These are phyloP conservation scores for Apis cerana DNA, from an alignment of 1,140 invertebrate genomes.

Conservation along the genomic window DNA sequence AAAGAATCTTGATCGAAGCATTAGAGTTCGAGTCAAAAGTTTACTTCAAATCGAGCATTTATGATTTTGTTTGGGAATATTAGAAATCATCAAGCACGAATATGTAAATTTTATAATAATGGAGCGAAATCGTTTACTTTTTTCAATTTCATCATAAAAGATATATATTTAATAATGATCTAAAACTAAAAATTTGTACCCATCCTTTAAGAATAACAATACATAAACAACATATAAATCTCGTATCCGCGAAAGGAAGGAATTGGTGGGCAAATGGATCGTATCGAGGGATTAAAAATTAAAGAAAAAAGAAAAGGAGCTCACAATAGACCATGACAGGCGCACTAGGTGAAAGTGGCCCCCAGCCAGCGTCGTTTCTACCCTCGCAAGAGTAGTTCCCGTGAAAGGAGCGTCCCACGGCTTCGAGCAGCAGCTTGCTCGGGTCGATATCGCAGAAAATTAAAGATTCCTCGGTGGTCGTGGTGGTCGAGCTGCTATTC, in stretches of 20 bases:
- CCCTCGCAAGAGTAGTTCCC: conserved; percentile 96
- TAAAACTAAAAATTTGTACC: too few relatives aligned
- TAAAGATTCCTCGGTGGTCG: conserved; percentile 72
- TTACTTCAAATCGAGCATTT: too few relatives aligned
- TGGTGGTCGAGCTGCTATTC: conserved; percentile 76
- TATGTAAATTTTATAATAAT: too few relatives aligned
- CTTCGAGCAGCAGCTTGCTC: conserved; percentile 89
- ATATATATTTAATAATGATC: too few relatives aligned
- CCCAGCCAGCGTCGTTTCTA: conserved; percentile 92
- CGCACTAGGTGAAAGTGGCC: conserved; percentile 86
- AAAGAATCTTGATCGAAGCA: too few relatives aligned
- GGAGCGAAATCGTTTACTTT: too few relatives aligned
- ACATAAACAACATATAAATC: background rate
- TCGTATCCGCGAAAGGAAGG: too few relatives aligned
- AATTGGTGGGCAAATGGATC: conserved; percentile 6
- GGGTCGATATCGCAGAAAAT: conserved; percentile 91
- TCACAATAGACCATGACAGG: conserved; percentile 90
- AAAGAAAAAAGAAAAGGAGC: background rate
- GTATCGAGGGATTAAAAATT: conserved; percentile 27
- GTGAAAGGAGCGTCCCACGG: conserved; percentile 91
- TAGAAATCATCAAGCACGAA: too few relatives aligned
- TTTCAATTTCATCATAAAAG: too few relatives aligned
- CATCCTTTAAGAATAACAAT: too few relatives aligned
- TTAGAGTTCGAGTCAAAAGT: too few relatives aligned
- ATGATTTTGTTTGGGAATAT: too few relatives aligned